Conservation (phyloP, 2,113 vertebrate genomes). For the Grus americana region DNA sequence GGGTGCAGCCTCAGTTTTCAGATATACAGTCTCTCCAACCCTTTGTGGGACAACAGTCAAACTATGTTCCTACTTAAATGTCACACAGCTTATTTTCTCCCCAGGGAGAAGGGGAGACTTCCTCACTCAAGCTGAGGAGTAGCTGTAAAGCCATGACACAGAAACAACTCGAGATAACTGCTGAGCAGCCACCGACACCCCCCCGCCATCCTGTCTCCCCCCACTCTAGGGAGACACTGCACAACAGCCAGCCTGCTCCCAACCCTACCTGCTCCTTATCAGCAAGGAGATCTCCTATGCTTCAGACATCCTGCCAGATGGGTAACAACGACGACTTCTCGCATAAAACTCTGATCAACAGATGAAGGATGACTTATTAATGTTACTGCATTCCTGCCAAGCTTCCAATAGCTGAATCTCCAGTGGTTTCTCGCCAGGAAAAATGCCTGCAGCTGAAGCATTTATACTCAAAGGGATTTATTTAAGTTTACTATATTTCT, state of each 20-base stretch:
- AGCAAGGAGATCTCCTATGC: neutral
- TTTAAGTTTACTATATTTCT: constrained; percentile 12
- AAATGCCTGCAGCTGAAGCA: constrained; percentile 16
- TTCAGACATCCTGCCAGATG: neutral
- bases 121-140: neutral
- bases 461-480: constrained; percentile 23
- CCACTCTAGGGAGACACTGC: rapidly evolving
- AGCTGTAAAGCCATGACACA: neutral
- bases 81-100: neutral
- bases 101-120: neutral
- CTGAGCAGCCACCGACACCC: neutral
- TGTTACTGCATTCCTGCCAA: neutral
- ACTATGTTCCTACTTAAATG: neutral
- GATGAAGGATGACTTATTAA: constrained; percentile 50
- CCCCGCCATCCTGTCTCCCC: neutral
- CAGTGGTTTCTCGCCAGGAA: constrained; percentile 3
- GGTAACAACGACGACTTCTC: neutral
- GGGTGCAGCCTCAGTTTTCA: neutral
- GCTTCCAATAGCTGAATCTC: constrained; percentile 31
- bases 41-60: neutral
- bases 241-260: neutral
- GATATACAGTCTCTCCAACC: neutral
- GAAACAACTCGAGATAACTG: neutral
- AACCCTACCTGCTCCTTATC: neutral
- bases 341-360: neutral